Base-by-base conservation (phyloP, 2,797 vertebrate genomes). In the Onychomys leucogaster region DNA sequence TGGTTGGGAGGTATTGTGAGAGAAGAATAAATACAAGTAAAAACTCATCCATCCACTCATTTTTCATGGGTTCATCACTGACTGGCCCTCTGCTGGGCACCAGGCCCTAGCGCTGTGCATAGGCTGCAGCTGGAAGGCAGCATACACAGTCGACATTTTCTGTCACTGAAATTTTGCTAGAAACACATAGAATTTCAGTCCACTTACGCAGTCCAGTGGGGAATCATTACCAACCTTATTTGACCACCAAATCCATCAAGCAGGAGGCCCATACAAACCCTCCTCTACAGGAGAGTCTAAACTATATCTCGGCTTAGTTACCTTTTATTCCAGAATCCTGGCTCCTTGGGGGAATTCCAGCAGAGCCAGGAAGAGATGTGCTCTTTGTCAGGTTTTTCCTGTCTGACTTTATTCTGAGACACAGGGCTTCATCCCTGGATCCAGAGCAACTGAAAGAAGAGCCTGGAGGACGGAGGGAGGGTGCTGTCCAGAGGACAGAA, bases 381-480 rank as follows among this genome's bases (percentile, higher is more conserved):
- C 29, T 81, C 10, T 76, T 49, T 75, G 61, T 94, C 49, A 91
- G 83, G 7, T 57, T 73, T 73, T 41, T 94, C 52, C 93, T 59
- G n/a, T 63, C 59, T 57, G 52, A 78, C 67, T 73, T 95, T 69
- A 86, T 89, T 87, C 67, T 55, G 73, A 63, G n/a, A 86, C 55
- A 11, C 82, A 65, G 46, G 4, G 3, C 49, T 83, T 69, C 69
- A n/a, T 19, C 75, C 12, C 21, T 7, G 27, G 17, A 4, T 59
- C 61, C 23, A 2, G 21, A n/a, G 61, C 25, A 89, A 34, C 55
- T 82, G 41, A 55, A 34, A 7, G 55, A 25, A 32, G 34, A 55
- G 25, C 25, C 46, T 34, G 32, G n/a, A 89, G 32, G 81, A 59
- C 13, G 41, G 3, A 59, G 77, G 1, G 2, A 13, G 34, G 46